Conservation (phyloP, 2,888 invertebrate species). For the Phania funesta region DNA sequence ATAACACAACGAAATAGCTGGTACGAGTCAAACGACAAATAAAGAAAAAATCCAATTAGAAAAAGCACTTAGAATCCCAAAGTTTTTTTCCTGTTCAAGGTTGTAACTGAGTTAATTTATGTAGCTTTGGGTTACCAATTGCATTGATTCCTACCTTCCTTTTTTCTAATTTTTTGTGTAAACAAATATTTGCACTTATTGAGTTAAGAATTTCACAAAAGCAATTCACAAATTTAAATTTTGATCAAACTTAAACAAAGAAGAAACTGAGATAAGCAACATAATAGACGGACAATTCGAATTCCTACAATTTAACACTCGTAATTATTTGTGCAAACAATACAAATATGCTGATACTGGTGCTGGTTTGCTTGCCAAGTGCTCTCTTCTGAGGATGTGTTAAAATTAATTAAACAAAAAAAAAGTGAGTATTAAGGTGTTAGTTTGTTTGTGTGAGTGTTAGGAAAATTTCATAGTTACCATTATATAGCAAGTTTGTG, state of each 20-base stretch:
- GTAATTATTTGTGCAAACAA: slow-evolving; percentile 32
- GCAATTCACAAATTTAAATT: slow-evolving; percentile 16
- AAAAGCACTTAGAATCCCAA: no score
- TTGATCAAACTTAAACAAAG: not conserved
- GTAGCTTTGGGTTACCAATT: no score
- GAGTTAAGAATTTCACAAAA: not conserved
- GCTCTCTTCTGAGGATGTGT: not conserved
- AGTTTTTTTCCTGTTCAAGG: no score
- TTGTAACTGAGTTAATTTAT: no score
- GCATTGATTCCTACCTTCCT: no score
- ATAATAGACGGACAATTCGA: slow-evolving; percentile 10
- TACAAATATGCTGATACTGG: not conserved
- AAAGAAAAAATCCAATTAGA: no score
- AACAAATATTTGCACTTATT: slow-evolving; percentile 21
- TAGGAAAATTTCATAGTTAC: slow-evolving; percentile 16
- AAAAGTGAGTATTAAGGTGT: not conserved
- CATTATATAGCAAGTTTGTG: slow-evolving; percentile 35
- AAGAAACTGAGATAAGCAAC: not conserved
- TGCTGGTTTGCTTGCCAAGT: not conserved
- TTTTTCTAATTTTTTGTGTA: not conserved
- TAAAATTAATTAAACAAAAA: slow-evolving; percentile 7
- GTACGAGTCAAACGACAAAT: no score
- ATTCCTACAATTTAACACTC: slow-evolving; percentile 22
- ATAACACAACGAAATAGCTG: no score
- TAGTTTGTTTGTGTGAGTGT: not conserved